Conservation (phyloP, 2,113 vertebrate genomes). For the Chelonoidis abingdonii region DNA sequence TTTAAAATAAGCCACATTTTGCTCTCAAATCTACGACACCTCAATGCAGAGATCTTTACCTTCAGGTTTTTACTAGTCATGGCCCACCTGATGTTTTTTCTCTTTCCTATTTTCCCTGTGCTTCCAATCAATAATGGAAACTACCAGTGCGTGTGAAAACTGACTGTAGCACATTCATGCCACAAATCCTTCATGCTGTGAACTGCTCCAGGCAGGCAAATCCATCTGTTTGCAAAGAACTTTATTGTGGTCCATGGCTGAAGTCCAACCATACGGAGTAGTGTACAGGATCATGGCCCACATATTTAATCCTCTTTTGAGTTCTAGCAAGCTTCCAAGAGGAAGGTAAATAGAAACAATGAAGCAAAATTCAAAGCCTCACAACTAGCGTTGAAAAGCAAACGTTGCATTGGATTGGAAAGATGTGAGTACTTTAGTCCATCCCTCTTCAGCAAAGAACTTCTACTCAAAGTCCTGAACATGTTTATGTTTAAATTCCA, state of each 20-base stretch:
- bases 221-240: not conserved
- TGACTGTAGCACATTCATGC: not conserved
- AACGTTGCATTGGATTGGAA: constrained; percentile 58
- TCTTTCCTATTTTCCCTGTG: constrained; percentile 63
- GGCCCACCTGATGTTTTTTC: constrained; percentile 42
- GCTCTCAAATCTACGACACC: not conserved
- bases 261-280: constrained; percentile 71
- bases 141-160: constrained; percentile 18
- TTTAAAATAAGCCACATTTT: constrained; percentile 28
- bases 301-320: constrained; percentile 64
- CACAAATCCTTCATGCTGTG: constrained; percentile 5
- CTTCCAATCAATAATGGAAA: constrained; percentile 58
- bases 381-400: constrained; percentile 47
- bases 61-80: not conserved
- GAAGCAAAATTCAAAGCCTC: constrained; percentile 68
- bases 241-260: constrained; percentile 47
- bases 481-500: constrained; percentile 58
- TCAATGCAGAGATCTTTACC: not conserved
- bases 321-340: constrained; percentile 72
- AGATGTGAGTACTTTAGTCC: constrained; percentile 33
- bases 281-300: constrained; percentile 68
- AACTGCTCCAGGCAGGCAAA: constrained; percentile 39
- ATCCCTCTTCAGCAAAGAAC: constrained; percentile 44
- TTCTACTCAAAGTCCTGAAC: constrained; percentile 70
- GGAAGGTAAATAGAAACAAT: constrained; percentile 65